Percentiles rank a stretch among this genome's conserved stretches.
Conservation (phyloP, 2,113 vertebrate genomes). For the Nipponia nippon region DNA sequence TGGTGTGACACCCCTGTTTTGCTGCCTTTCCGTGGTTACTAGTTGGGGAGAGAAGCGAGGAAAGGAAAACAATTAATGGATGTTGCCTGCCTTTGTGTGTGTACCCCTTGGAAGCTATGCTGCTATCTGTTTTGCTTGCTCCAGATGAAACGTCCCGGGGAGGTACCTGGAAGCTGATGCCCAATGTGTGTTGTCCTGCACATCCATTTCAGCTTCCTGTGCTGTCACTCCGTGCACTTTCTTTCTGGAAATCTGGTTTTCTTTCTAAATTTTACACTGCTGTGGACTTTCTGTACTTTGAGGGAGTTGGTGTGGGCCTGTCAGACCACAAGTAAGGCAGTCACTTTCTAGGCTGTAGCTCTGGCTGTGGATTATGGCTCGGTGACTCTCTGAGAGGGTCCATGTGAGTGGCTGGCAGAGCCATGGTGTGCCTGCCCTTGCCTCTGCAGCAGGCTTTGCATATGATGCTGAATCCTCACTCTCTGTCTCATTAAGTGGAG, state of each 20-base stretch:
- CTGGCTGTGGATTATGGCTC: neutral
- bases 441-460: fast-evolving
- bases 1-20: neutral
- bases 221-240: neutral
- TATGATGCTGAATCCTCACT: neutral
- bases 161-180: neutral
- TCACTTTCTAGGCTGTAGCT: neutral
- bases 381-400: neutral
- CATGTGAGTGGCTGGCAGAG: fast-evolving
- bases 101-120: neutral
- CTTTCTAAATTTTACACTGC: neutral
- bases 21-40: neutral
- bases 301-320: neutral
- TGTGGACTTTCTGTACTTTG: neutral
- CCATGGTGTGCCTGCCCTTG: neutral
- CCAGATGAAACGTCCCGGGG: neutral
- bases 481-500: neutral
- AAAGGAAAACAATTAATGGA: neutral
- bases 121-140: neutral
- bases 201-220: neutral
- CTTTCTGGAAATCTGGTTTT: neutral
- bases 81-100: neutral
- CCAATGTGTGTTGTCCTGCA: neutral
- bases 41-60: neutral
- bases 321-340: neutral